Evolutionary conservation across 2,888 invertebrate species (phyloP).

Genomic region (Dryobota labecula): DNA sequence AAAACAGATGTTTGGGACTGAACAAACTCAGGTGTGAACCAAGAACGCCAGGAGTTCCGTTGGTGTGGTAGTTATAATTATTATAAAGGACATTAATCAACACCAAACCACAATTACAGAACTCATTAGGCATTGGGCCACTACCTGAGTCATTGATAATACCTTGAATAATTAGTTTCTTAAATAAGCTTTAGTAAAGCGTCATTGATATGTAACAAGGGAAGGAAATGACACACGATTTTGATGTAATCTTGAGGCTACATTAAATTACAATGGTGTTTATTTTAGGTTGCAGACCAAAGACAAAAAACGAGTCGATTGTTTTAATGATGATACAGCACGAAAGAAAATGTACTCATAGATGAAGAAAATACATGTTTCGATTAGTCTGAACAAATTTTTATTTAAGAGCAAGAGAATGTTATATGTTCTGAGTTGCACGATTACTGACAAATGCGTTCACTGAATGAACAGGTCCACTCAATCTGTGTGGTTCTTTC

Average conservation of each 20-base stretch:
- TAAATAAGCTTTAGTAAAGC: background rate
- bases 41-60: background rate
- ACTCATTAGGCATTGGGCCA: background rate
- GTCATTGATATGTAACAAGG: constrained; percentile 1
- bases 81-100: background rate
- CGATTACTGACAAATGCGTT: too few relatives aligned
- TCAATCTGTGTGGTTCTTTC: too few relatives aligned
- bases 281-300: background rate
- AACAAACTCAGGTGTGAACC: background rate
- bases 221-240: constrained; percentile 5
- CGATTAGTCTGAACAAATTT: background rate
- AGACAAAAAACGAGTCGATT: background rate
- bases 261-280: background rate
- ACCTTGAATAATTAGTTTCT: background rate
- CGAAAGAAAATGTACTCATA: background rate
- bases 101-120: background rate
- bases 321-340: background rate
- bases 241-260: background rate
- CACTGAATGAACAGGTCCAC: too few relatives aligned
- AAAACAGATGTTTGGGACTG: background rate
- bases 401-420: background rate
- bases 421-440: too few relatives aligned
- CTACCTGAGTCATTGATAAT: background rate
- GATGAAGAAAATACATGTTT: background rate
- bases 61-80: background rate